phyloP scores from a whole-genome alignment of 2,888 invertebrate species.

The Stenodema calcarata region DNA sequence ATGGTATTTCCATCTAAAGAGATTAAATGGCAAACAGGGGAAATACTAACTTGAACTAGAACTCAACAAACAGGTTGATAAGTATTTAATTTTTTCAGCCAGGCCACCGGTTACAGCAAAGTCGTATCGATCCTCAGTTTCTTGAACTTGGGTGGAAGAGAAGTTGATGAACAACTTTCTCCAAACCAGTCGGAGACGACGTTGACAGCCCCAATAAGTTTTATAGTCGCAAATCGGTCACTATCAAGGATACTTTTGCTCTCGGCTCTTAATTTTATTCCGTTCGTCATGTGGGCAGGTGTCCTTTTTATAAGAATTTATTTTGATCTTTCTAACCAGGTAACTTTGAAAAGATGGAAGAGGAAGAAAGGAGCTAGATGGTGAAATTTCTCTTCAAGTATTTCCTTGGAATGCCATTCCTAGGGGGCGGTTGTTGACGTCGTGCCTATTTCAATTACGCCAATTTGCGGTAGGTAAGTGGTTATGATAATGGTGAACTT shows the following conservation, averaged over 20 bases:
- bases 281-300: not conserved
- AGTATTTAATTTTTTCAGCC: not conserved
- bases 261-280: not conserved
- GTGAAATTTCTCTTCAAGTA: too few relatives aligned
- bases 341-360: not conserved
- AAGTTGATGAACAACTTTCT: slow-evolving; percentile 33
- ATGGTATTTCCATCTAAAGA: too few relatives aligned
- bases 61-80: not conserved
- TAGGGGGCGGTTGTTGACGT: too few relatives aligned
- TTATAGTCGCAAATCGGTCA: not conserved
- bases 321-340: not conserved
- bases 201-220: not conserved
- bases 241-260: not conserved
- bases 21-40: not conserved
- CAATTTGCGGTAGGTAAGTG: too few relatives aligned
- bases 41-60: not conserved
- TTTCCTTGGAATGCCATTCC: too few relatives aligned
- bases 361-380: too few relatives aligned
- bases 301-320: not conserved
- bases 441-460: too few relatives aligned
- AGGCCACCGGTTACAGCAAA: not conserved
- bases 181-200: slow-evolving; percentile 11
- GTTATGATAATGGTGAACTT: too few relatives aligned
- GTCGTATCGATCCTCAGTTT: not conserved
- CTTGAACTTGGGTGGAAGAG: slow-evolving; percentile 4